Conservation (phyloP, 2,888 invertebrate species). For the Coecobrya sp. region DNA sequence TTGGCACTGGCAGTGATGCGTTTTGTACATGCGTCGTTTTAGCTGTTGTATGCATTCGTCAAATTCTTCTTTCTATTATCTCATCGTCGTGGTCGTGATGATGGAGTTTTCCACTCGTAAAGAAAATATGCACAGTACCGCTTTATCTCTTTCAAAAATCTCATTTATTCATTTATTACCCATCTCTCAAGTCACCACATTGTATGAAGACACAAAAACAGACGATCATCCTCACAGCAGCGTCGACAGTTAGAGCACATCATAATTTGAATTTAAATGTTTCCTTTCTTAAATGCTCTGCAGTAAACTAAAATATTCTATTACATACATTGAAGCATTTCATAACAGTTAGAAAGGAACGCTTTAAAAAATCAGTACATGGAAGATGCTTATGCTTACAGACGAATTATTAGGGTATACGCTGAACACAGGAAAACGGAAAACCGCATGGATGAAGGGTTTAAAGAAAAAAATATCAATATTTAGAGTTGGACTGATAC, state of each 20-base stretch:
- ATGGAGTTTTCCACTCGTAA: neutral
- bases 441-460: neutral
- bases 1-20: constrained; percentile 50
- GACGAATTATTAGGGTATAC: too few relatives aligned
- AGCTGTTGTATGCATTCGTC: constrained; percentile 3
- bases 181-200: neutral
- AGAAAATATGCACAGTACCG: neutral
- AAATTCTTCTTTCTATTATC: constrained; percentile 14
- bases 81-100: constrained; percentile 12
- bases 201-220: neutral
- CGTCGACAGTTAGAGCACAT: neutral
- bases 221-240: neutral
- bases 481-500: neutral
- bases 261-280: neutral
- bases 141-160: constrained; percentile 23
- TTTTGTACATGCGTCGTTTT: neutral
- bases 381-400: too few relatives aligned
- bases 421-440: neutral
- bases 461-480: neutral
- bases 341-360: neutral
- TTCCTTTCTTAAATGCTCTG: neutral
- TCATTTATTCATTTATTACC: constrained; percentile 15
- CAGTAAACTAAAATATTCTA: neutral
- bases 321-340: neutral
- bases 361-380: neutral